A percentile compares a stretch with the other conserved stretches of the same genome.
Evolutionary conservation across 2,113 vertebrate genomes (phyloP).

Genomic region (Ploceus nigricollis): DNA sequence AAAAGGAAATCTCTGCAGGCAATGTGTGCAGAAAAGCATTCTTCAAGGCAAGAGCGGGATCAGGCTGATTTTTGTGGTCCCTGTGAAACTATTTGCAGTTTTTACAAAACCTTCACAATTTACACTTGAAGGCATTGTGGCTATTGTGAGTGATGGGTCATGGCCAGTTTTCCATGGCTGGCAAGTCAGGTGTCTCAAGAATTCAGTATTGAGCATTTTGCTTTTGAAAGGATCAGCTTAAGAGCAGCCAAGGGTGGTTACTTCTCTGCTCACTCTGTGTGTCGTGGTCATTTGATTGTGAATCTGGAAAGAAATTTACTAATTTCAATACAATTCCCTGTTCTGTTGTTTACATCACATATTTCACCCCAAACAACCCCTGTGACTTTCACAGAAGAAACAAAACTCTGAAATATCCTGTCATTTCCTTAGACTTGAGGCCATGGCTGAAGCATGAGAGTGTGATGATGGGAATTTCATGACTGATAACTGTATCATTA

Average conservation of each 20-base stretch:
- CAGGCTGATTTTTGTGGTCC: neutral
- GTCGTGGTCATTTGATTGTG: fast-evolving
- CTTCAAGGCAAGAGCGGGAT: neutral
- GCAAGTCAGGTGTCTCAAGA: neutral
- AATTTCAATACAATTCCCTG: neutral
- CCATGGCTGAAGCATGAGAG: neutral
- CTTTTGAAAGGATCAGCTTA: neutral
- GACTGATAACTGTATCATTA: neutral
- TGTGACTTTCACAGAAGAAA: neutral
- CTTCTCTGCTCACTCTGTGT: neutral
- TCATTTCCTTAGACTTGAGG: neutral
- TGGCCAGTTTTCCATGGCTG: neutral
- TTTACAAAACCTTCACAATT: neutral
- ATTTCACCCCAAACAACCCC: neutral
- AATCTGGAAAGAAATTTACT: neutral
- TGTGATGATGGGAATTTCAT: neutral
- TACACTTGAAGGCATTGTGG: neutral
- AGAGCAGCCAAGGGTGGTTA: neutral
- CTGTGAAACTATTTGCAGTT: neutral
- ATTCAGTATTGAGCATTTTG: neutral
- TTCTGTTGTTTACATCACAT: neutral
- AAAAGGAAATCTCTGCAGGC: neutral
- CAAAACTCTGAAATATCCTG: neutral
- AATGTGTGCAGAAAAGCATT: neutral
- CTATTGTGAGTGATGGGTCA: neutral